These are phyloP conservation scores for Patiria pectinifera DNA, from an alignment of 53 echinoderm and acorn worm species.

Conservation along the genomic window DNA sequence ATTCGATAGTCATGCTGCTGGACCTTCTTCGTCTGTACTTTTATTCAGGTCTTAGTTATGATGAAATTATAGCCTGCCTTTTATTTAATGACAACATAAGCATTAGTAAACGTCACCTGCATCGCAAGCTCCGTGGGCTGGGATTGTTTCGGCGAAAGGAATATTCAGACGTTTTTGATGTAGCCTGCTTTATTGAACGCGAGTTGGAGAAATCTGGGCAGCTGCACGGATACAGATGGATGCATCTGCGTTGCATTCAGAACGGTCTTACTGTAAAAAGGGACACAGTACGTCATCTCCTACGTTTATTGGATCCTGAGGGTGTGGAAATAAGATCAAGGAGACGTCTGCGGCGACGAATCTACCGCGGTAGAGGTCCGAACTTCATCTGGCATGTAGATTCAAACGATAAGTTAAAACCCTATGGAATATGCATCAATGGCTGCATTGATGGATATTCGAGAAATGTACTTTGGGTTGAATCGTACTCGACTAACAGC, in stretches of 20 bases:
- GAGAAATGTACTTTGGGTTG: constrained; percentile 58
- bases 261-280: constrained; percentile 42
- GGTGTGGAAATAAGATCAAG: constrained; percentile 51
- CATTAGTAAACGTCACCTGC: not conserved
- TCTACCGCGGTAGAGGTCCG: constrained; percentile 46
- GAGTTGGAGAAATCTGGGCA: constrained; percentile 45
- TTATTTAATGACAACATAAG: not conserved
- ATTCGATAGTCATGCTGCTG: not conserved
- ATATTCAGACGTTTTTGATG: constrained; percentile 30
- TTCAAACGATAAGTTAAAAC: constrained; percentile 66
- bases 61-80: not conserved
- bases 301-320: constrained; percentile 47
- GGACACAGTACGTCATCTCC: constrained; percentile 44
- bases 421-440: constrained; percentile 39
- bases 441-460: constrained; percentile 54
- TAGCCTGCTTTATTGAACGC: constrained; percentile 41
- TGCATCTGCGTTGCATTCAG: constrained; percentile 53
- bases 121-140: not conserved
- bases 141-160: constrained; percentile 2
- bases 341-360: constrained; percentile 57
- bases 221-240: constrained; percentile 61
- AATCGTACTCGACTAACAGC: constrained; percentile 60
- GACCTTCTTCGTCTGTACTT: not conserved
- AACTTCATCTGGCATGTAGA: constrained; percentile 70
- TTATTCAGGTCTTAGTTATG: not conserved